A percentile compares a stretch with the other conserved stretches of the same genome.
Conservation (phyloP, 2,113 vertebrate species). For the Bufo gargarizans region DNA sequence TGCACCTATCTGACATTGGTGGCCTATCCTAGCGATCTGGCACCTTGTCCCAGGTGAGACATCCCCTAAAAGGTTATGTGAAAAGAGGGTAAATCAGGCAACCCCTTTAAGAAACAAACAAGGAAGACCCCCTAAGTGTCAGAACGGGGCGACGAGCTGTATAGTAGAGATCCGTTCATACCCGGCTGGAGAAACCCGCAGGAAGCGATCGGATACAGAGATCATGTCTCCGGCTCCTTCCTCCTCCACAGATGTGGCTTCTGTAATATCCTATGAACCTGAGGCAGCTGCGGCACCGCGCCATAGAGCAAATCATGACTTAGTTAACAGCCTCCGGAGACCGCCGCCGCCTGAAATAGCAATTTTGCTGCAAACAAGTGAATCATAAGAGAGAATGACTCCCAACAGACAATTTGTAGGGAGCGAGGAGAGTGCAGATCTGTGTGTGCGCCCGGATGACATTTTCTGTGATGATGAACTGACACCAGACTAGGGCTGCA, state of each 20-base stretch:
- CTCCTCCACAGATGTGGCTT: conserved; percentile 11
- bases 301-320: conserved; percentile 14
- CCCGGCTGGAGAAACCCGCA: background rate
- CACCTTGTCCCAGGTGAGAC: too few relatives aligned
- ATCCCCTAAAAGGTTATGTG: too few relatives aligned
- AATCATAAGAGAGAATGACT: conserved; percentile 40
- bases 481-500: background rate
- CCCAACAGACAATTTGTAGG: conserved; percentile 1
- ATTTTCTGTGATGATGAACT: too few relatives aligned
- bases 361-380: conserved; percentile 24
- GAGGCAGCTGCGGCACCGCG: conserved; percentile 37
- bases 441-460: background rate
- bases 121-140: background rate
- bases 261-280: conserved; percentile 16
- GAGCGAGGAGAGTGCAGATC: background rate
- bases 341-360: conserved; percentile 10
- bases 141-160: background rate
- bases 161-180: background rate
- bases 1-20: too few relatives aligned
- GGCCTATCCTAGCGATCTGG: too few relatives aligned
- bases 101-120: background rate
- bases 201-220: background rate
- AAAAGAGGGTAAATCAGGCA: background rate
- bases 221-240: background rate
- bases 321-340: conserved; percentile 19